Percentiles rank a stretch among this genome's conserved stretches.
These are phyloP conservation scores for Benitochromis conjunctus DNA, from an alignment of 2,113 vertebrate genomes.

Conservation along the genomic window DNA sequence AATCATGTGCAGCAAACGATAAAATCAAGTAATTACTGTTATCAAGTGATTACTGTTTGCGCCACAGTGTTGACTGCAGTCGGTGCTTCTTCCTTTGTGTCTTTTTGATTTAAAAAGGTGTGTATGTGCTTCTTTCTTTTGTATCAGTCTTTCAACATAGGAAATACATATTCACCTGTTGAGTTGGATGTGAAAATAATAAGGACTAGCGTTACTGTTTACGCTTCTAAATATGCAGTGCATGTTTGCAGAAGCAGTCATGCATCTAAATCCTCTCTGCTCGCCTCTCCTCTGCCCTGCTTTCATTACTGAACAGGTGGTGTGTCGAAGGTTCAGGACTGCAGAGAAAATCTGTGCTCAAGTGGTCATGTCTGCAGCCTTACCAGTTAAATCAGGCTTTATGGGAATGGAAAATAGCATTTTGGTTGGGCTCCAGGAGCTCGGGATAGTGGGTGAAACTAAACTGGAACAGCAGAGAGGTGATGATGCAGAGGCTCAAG, in stretches of 20 bases:
- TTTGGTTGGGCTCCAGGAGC: not conserved
- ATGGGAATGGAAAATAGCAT: not conserved
- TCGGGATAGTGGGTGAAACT: not conserved
- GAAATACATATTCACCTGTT: not conserved
- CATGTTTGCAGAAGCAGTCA: not conserved
- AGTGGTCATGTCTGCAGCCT: not conserved
- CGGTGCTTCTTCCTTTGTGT: not conserved
- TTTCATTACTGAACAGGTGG: not conserved
- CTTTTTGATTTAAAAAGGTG: not conserved
- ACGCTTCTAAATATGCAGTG: not conserved
- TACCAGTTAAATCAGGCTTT: constrained; percentile 11
- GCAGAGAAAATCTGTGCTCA: constrained; percentile 13
- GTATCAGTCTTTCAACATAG: not conserved
- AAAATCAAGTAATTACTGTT: not conserved
- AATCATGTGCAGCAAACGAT: not conserved
- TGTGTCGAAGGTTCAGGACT: not conserved
- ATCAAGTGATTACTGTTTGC: not conserved
- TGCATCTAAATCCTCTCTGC: not conserved
- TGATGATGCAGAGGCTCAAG: not conserved
- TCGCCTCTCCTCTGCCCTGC: not conserved
- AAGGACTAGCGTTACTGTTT: not conserved
- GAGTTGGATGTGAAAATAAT: not conserved
- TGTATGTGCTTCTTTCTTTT: not conserved
- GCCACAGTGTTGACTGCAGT: not conserved
- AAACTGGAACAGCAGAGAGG: not conserved